Conservation (phyloP, 2,113 vertebrate species). For the Drymodes brunneopygia region DNA sequence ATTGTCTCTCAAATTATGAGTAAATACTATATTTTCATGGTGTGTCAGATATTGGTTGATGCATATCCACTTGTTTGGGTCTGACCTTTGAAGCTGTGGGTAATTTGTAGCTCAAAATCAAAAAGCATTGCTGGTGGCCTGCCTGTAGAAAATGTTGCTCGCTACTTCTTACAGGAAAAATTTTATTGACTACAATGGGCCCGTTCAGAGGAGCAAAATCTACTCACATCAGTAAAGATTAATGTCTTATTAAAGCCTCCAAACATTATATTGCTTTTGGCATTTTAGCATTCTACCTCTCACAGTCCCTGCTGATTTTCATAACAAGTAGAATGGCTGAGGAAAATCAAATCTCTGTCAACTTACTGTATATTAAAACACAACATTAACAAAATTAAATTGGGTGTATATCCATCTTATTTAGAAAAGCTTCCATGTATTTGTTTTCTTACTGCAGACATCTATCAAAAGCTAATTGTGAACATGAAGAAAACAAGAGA, state of each 20-base stretch:
- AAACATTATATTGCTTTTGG: not conserved
- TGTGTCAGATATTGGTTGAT: not conserved
- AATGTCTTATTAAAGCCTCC: not conserved
- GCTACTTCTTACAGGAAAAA: not conserved
- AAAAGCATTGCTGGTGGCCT: not conserved
- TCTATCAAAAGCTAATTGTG: not conserved
- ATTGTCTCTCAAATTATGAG: not conserved
- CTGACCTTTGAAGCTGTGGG: not conserved
- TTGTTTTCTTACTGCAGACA: not conserved
- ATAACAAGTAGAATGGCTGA: not conserved
- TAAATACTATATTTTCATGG: not conserved
- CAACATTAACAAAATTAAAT: not conserved
- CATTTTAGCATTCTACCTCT: not conserved
- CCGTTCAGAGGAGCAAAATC: not conserved
- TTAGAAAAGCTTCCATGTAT: not conserved
- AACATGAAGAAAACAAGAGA: not conserved
- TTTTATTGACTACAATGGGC: not conserved
- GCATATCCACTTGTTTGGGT: not conserved
- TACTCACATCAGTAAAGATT: not conserved
- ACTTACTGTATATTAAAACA: not conserved
- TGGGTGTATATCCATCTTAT: not conserved
- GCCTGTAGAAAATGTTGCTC: not conserved
- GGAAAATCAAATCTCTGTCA: not conserved
- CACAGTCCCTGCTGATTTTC: not conserved
- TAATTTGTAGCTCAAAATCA: not conserved